phyloP scores from a whole-genome alignment of 2,113 vertebrate species.

The Seriola quinqueradiata region DNA sequence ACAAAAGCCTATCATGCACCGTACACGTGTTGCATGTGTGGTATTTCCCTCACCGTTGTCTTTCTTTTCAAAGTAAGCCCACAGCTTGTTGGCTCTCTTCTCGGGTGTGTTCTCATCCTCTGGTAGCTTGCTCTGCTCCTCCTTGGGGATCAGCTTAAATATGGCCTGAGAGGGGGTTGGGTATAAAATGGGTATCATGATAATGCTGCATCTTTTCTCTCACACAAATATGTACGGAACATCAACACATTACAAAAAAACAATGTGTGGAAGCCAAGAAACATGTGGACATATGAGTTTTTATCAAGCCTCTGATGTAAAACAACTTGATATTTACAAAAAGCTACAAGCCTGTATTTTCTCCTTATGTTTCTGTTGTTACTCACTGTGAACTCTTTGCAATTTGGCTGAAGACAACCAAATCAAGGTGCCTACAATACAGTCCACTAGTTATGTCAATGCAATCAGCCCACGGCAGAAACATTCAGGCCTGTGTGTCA shows the following conservation, averaged over 20 bases:
- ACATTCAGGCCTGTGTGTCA: slow-evolving; percentile 11
- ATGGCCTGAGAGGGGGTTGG: slow-evolving; percentile 84
- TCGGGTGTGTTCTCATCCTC: slow-evolving; percentile 91
- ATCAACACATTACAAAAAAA: background rate
- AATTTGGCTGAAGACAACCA: slow-evolving; percentile 3
- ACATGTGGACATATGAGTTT: background rate
- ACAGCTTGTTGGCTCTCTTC: slow-evolving; percentile 91
- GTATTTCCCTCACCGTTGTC: slow-evolving; percentile 84
- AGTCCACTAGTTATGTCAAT: background rate
- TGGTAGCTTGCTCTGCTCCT: slow-evolving; percentile 85
- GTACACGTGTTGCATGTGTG: background rate
- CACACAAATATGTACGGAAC: slow-evolving; percentile 25
- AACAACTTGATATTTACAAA: slow-evolving; percentile 10
- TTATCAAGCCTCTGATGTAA: background rate
- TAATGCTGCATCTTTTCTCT: slow-evolving; percentile 32
- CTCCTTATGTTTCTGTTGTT: background rate
- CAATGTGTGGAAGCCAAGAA: background rate
- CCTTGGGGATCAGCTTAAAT: slow-evolving; percentile 92
- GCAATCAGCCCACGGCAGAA: background rate
- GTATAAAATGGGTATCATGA: slow-evolving; percentile 23
- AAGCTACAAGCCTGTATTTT: background rate
- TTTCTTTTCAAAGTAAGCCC: slow-evolving; percentile 89
- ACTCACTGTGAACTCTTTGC: background rate
- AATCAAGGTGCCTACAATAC: slow-evolving; percentile 4
- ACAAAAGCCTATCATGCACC: slow-evolving; percentile 1